Evolutionary conservation across 2,113 vertebrate genomes (phyloP), one percentile per base, ranked within the genome.

Genomic region (Phalacrocorax aristotelis): DNA sequence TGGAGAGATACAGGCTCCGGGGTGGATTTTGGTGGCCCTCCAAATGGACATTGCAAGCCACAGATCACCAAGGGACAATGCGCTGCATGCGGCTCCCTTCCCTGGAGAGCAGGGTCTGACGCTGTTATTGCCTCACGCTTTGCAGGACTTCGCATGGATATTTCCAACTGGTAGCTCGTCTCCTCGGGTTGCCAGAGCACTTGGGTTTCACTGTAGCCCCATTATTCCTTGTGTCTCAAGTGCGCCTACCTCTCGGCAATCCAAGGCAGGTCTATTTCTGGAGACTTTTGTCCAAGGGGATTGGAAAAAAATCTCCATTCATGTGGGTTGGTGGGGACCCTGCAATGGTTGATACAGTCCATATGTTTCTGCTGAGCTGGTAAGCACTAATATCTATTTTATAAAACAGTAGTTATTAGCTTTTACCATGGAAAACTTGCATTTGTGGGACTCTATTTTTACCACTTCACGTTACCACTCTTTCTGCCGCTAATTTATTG

Each of bases 401-500:
- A 95, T 92, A 94, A 94, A 94, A 83, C 46, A 88, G 71, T 23
- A 85, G 75, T 54, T 83, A 61, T 90, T 83, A 93, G 75, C 22
- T 90, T 88, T 86, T 80, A 86, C 88, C 85, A 78, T 10, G 13
- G 90, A 88, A 96, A 95, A 90, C 58, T 83, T 68, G 71, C 18
- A 1, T 90, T 90, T 86, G 64, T 78, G 61, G 49, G 20, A 61
- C 58, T 95, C 85, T 97, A 90, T 92, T 96, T 97, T 94, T 97
- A 86, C 46, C 44, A 57, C 68, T 85, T 68, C 11, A 6, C 38
- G 30, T 89, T 88, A 91, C 91, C 82, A 66, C 75, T 62, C 29
- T 77, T 89, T 89, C 71, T 95, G n/a, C 79, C 88, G 12, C 66
- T 86, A 66, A 91, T 95, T 94, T 93, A 93, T 95, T 86, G 85